Evolutionary conservation across 2,797 vertebrate species (phyloP), one percentile per base, ranked within the genome.

Genomic region (Geotrypetes seraphini): DNA sequence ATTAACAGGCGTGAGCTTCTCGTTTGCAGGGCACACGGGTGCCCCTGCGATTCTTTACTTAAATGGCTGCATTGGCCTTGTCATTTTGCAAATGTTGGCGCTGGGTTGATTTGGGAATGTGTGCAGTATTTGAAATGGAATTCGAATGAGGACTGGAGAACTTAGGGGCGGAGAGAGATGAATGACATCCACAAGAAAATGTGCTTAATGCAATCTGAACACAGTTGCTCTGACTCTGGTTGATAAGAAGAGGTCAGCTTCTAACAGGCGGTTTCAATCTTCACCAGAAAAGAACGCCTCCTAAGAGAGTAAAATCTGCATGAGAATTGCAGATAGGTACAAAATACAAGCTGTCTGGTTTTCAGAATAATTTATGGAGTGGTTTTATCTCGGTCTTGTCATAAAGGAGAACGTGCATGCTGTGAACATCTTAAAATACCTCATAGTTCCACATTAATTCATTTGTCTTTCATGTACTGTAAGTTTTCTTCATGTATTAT

Each of bases 11-110:
- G 15, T 42, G 46, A 56, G 28, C 45, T 60, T 66, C 57, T 42
- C 28, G 37, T 56, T 60, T 60, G 35, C 39, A 47, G 33, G 33
- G 51, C 67, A 22, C 46, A 31, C 14, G 42, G 41, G 50, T 34
- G 41, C 36, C 38, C 58, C 37, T 53, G 33, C 63, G 58, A 65
- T 54, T 56, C 33, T 38, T 47, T 71, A 70, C 73, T 73, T 78
- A 73, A 69, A 66, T 60, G 36, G 44, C 52, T 28, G 36, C 58
- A 63, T 52, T 66, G 49, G 50, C 40, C 65, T n/a, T n/a, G 27
- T 35, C 53, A 22, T 60, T n/a, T 51, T 64, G 44, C 58, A 69
- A 52, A 52, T 53, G 45, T 55, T 44, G 33, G 64, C 41, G 47
- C 60, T 58, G 27, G 50, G 47, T 45, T 60, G 49, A 58, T 63